Evolutionary conservation across 2,113 vertebrate species (phyloP).

Genomic region (Aspiorhynchus laticeps): DNA sequence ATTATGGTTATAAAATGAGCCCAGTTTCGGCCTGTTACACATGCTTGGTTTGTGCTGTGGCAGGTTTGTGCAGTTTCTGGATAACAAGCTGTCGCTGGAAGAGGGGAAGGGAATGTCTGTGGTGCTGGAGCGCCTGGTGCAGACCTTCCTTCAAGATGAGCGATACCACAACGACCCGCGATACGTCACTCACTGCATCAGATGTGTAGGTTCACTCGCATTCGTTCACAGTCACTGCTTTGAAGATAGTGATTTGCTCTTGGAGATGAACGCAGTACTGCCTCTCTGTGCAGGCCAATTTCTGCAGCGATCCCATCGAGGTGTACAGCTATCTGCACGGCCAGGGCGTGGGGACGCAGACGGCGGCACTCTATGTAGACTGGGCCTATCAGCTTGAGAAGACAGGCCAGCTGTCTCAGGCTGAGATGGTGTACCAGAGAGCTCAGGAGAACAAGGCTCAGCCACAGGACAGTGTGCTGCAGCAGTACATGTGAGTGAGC

Average conservation of each 20-base stretch:
- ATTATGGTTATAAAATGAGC: not conserved
- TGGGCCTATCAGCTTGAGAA: slow-evolving; percentile 81
- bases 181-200: slow-evolving; percentile 84
- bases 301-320: slow-evolving; percentile 70
- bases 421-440: slow-evolving; percentile 73
- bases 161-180: slow-evolving; percentile 82
- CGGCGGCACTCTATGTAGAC: slow-evolving; percentile 76
- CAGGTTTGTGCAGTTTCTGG: slow-evolving; percentile 83
- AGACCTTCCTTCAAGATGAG: slow-evolving; percentile 75
- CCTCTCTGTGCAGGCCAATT: slow-evolving; percentile 74
- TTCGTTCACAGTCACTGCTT: not conserved
- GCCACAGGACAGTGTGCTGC: slow-evolving; percentile 77
- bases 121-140: slow-evolving; percentile 81
- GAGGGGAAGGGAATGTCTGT: slow-evolving; percentile 59
- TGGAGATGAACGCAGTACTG: not conserved
- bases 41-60: not conserved
- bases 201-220: slow-evolving; percentile 78
- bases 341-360: slow-evolving; percentile 76
- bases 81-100: slow-evolving; percentile 65
- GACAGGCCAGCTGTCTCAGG: slow-evolving; percentile 69
- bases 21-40: not conserved
- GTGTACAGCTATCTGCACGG: slow-evolving; percentile 76
- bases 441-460: slow-evolving; percentile 80
- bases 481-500: slow-evolving; percentile 56
- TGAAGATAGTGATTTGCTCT: not conserved